These are phyloP conservation scores for Brachionus rubens DNA, from an alignment of 1,140 invertebrate genomes.

Conservation along the genomic window DNA sequence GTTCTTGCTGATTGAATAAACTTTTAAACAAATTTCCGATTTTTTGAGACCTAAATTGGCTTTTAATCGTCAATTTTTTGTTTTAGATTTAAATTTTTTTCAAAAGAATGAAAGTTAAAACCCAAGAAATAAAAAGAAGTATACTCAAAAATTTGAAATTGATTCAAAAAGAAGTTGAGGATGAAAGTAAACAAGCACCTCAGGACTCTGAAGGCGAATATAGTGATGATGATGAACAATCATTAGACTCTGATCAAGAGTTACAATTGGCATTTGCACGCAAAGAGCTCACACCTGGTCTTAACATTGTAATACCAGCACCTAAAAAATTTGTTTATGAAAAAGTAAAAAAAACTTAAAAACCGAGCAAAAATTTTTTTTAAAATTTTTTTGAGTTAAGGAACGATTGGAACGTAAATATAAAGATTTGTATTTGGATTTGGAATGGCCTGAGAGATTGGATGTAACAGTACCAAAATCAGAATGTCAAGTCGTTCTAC, in stretches of 20 bases:
- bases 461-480: constrained; percentile 27
- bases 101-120: constrained; percentile 45
- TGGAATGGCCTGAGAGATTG: constrained; percentile 45
- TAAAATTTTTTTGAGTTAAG: too few species aligned
- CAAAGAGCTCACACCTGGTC: constrained; percentile 1
- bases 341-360: too few species aligned
- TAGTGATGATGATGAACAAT: constrained; percentile 46
- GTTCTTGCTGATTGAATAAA: constrained; percentile 27
- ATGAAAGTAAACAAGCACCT: background rate
- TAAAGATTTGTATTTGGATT: constrained; percentile 37
- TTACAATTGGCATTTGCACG: constrained; percentile 26
- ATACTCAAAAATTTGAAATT: constrained; percentile 37
- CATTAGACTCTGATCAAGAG: constrained; percentile 42
- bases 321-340: constrained; percentile 35
- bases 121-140: constrained; percentile 44
- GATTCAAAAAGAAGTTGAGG: constrained; percentile 24
- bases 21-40: too few species aligned
- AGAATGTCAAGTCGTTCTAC: background rate
- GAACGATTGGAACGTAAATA: constrained; percentile 32
- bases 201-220: constrained; percentile 17
- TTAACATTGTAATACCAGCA: background rate
- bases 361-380: background rate
- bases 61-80: constrained; percentile 22
- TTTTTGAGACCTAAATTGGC: constrained; percentile 14
- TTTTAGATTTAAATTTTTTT: background rate